A percentile compares a stretch with the other conserved stretches of the same genome.
These are phyloP conservation scores for Cygnus olor DNA, from an alignment of 2,797 vertebrate species.

Conservation along the genomic window DNA sequence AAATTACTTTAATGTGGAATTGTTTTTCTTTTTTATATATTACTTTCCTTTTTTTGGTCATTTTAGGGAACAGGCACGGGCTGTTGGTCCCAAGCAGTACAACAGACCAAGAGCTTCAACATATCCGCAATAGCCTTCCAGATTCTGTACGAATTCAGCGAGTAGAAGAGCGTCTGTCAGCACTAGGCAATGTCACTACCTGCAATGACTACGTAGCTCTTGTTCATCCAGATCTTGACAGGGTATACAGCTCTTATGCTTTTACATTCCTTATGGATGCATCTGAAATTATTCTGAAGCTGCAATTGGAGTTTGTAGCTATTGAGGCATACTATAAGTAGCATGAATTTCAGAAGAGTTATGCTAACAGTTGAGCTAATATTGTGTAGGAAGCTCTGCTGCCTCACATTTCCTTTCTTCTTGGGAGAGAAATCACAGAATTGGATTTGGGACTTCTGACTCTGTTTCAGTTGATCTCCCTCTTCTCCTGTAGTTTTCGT, in stretches of 20 bases:
- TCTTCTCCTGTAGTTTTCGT: neutral
- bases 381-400: neutral
- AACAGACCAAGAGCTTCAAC: conserved; percentile 96
- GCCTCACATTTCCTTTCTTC: neutral
- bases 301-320: neutral
- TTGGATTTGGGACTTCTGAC: neutral
- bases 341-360: neutral
- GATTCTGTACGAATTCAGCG: conserved; percentile 89
- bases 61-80: conserved; percentile 92
- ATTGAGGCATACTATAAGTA: neutral
- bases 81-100: conserved; percentile 93
- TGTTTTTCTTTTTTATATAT: too few relatives aligned
- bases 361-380: neutral
- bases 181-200: conserved; percentile 92
- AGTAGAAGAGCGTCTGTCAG: conserved; percentile 93
- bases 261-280: rapidly evolving
- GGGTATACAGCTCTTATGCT: conserved; percentile 76
- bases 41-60: neutral
- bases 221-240: conserved; percentile 94
- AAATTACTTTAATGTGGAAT: neutral
- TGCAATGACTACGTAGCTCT: conserved; percentile 98
- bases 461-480: neutral
- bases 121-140: conserved; percentile 92
- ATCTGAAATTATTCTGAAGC: rapidly evolving
- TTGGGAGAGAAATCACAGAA: neutral